Base-by-base conservation (phyloP, 2,888 invertebrate species). In the Leptopilina syphax region DNA sequence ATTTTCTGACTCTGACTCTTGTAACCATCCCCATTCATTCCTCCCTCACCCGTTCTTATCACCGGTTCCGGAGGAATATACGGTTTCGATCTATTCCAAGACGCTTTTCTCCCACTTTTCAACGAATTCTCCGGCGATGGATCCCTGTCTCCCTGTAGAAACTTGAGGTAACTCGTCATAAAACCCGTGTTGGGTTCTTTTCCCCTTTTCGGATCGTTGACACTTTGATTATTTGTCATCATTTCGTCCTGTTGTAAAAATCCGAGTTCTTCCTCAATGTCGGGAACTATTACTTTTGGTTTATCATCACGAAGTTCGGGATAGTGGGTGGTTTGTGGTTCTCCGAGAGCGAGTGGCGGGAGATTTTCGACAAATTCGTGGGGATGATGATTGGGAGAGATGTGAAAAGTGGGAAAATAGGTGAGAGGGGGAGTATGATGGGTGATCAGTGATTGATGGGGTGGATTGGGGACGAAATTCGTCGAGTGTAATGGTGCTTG, bases 101-200 rank as follows among this genome's bases (percentile, higher is more conserved):
- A 94, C 44, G 94, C 93, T 90, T 95, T 95, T 87, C 95, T 93
- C 83, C 95, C 94, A 84, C 94, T 94, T 84, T 95, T 93, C 87
- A 94, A 93, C 85, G 94, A 94, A 82, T 96, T 96, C 78, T 96
- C 96, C 34, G 96, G 96, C 83, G 96, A 96, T 68, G 95, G 95
- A 86, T 97, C 96, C 67, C 96, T 94, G 91, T 96, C 97, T 84
- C 96, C 96, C 93, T 96, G 95, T 85, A 96, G 93, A 92, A 97
- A 97, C 92, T 96, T 97, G 85, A 97, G 93, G 92, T 96, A 97
- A 92, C 97, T 97, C 90, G 96, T 96, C 96, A 97, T 96, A 92
- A 97, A 97, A 83, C 96, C 96, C 77, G 95, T 94, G 87, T 95
- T 95, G 82, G 95, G 94, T 83, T 92, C 91, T 76, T 88, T 90